Percentiles rank a stretch among this genome's conserved stretches.
These are phyloP conservation scores for Ariolimax columbianus DNA, from an alignment of 2,888 invertebrate genomes.

Conservation along the genomic window DNA sequence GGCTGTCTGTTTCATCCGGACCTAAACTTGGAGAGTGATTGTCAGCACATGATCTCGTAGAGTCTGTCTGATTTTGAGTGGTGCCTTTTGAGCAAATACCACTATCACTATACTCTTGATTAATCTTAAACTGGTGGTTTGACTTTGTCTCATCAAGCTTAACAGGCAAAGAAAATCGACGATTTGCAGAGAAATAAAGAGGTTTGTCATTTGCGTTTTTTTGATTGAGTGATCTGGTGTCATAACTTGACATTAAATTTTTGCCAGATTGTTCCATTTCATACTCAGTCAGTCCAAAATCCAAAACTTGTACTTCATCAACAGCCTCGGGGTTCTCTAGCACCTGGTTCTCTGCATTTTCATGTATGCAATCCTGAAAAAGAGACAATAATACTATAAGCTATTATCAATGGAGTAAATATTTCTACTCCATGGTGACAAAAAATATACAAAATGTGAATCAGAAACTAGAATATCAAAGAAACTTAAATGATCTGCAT, in stretches of 20 bases:
- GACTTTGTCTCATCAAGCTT: slow-evolving; percentile 15
- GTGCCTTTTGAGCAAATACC: not conserved
- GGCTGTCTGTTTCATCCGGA: not conserved
- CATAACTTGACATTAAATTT: not conserved
- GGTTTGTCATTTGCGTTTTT: not conserved
- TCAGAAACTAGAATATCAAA: too few relatives aligned
- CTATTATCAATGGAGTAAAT: not conserved
- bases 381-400: not conserved
- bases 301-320: slow-evolving; percentile 4
- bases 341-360: not conserved
- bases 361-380: slow-evolving; percentile 11
- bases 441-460: too few relatives aligned
- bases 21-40: not conserved
- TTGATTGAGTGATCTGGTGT: slow-evolving; percentile 23
- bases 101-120: not conserved
- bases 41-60: not conserved
- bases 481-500: too few relatives aligned
- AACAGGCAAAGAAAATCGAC: slow-evolving; percentile 36
- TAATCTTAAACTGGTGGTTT: slow-evolving; percentile 25
- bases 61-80: not conserved
- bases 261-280: not conserved
- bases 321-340: not conserved
- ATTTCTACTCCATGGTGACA: too few relatives aligned
- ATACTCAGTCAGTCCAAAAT: slow-evolving; percentile 38
- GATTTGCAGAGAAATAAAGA: slow-evolving; percentile 17